Evolutionary conservation across 2,888 invertebrate genomes (phyloP).

Genomic region (Panzeria rudis): DNA sequence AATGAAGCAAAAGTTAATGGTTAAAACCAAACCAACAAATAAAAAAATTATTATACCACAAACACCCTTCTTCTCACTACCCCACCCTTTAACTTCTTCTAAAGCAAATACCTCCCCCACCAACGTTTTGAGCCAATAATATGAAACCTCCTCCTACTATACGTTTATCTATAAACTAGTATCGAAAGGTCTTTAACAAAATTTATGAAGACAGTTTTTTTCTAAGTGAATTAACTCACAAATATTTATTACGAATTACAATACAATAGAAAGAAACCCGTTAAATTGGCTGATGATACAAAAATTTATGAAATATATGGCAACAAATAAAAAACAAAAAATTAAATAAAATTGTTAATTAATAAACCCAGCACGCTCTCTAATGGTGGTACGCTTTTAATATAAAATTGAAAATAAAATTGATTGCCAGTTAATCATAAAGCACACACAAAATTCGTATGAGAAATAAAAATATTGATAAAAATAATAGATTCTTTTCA

Average conservation of each 20-base stretch:
- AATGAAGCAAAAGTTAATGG: constrained; percentile 41
- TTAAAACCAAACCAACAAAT: constrained; percentile 10
- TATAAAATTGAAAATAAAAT: not conserved
- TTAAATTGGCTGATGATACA: constrained; percentile 45
- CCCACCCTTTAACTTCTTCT: not conserved
- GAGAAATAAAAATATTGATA: no score
- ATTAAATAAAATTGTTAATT: constrained; percentile 33
- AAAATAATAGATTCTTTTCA: no score
- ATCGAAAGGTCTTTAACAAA: constrained; percentile 23
- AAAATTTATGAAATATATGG: constrained; percentile 39
- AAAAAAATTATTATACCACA: not conserved
- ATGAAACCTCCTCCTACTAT: not conserved
- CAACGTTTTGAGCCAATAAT: not conserved
- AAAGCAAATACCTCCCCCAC: not conserved
- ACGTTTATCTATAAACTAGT: not conserved
- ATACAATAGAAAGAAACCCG: constrained; percentile 30
- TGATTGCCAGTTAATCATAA: not conserved
- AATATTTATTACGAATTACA: constrained; percentile 53
- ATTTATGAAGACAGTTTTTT: constrained; percentile 45
- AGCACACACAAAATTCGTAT: no score
- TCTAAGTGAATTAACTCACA: constrained; percentile 53
- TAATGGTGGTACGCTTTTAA: not conserved
- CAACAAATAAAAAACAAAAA: not conserved
- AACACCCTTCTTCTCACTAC: not conserved
- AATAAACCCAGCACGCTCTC: constrained; percentile 19